phyloP scores from a whole-genome alignment of 2,113 vertebrate genomes.

The Conger conger region DNA sequence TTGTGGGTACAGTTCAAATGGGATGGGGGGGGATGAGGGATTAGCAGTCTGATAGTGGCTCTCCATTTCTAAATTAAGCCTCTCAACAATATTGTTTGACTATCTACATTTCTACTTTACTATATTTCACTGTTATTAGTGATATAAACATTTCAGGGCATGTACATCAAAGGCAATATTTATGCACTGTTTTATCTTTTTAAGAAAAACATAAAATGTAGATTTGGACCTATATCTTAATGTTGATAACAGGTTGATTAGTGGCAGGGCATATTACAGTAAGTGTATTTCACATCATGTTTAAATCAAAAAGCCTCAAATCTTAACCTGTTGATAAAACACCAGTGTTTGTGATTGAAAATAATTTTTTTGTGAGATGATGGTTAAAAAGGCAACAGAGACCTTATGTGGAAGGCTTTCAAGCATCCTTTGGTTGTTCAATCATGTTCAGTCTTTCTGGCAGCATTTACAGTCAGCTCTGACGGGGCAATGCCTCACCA shows the following conservation, averaged over 20 bases:
- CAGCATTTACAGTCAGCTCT: conserved; percentile 3
- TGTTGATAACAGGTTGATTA: neutral
- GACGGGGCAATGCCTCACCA: neutral
- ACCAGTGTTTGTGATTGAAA: conserved; percentile 11
- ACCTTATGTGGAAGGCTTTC: conserved; percentile 5
- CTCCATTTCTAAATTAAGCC: neutral
- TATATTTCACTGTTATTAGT: neutral
- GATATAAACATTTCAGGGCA: neutral
- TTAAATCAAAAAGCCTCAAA: neutral
- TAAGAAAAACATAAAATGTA: neutral
- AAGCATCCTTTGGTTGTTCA: conserved; percentile 26
- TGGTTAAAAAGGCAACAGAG: conserved; percentile 3
- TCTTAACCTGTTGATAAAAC: neutral
- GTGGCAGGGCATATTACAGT: neutral
- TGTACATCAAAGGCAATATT: neutral
- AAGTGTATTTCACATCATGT: neutral
- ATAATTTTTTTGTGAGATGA: neutral
- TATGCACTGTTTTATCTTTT: too few species aligned
- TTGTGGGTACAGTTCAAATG: neutral
- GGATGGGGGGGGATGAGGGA: neutral
- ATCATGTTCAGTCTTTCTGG: neutral
- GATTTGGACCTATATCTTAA: neutral
- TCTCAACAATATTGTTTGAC: too few species aligned
- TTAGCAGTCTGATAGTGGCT: neutral
- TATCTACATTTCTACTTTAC: neutral